Evolutionary conservation across 1,140 invertebrate species (phyloP).

Genomic region (Drosophila yakuba): DNA sequence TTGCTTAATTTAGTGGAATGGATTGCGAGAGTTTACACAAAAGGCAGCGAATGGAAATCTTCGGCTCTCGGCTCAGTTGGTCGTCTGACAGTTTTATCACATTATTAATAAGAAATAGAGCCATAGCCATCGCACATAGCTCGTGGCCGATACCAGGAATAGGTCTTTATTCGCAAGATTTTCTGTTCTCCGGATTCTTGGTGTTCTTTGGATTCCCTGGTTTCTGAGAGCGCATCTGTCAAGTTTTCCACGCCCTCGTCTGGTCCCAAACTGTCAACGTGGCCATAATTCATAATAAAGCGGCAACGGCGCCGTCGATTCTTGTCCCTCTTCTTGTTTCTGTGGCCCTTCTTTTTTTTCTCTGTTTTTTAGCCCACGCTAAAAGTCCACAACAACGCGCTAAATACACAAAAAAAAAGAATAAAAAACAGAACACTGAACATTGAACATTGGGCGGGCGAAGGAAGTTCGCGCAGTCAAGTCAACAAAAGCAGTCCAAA

Average conservation of each 20-base stretch:
- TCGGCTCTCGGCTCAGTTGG: conserved; percentile 44
- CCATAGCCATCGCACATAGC: conserved; percentile 7
- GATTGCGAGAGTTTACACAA: conserved; percentile 68
- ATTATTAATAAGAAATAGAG: conserved; percentile 83
- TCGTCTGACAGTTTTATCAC: conserved; percentile 78
- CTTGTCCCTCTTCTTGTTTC: conserved; percentile 36
- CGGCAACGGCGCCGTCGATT: conserved; percentile 67
- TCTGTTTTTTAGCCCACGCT: conserved; percentile 20
- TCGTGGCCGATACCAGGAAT: conserved; percentile 69
- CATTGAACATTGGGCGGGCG: not conserved
- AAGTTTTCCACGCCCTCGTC: conserved; percentile 81
- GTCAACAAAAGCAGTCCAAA: conserved; percentile 53
- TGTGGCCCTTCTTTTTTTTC: conserved; percentile 8
- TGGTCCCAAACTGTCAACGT: conserved; percentile 78
- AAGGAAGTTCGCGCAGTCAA: conserved; percentile 36
- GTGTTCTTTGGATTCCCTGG: conserved; percentile 8
- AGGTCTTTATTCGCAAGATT: conserved; percentile 43
- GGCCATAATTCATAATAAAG: conserved; percentile 82
- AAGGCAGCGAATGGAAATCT: conserved; percentile 42
- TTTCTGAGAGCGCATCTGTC: conserved; percentile 73
- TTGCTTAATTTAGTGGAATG: conserved; percentile 83
- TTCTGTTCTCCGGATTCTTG: conserved; percentile 11
- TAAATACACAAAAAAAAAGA: conserved; percentile 33
- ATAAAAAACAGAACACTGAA: not conserved
- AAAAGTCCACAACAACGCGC: conserved; percentile 41